Percentiles rank a stretch among this genome's conserved stretches.
phyloP scores from a whole-genome alignment of 1,140 invertebrate genomes.

The Littorina saxatilis region DNA sequence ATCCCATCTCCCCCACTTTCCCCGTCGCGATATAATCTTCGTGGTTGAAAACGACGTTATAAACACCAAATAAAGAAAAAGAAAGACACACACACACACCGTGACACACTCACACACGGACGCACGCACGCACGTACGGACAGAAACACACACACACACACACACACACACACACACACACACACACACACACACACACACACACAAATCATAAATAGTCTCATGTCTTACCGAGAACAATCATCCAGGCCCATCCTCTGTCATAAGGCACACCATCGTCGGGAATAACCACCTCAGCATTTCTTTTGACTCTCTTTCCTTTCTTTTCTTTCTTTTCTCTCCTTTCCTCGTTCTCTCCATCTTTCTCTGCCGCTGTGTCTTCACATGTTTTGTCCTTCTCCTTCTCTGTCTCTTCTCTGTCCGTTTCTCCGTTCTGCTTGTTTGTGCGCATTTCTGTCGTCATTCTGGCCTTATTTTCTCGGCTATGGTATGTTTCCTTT shows the following conservation, averaged over 20 bases:
- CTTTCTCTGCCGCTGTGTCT: neutral
- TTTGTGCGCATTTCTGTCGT: no score
- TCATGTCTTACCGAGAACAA: conserved; percentile 18
- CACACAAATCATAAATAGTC: neutral
- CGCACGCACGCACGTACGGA: neutral
- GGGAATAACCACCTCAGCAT: neutral
- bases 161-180: neutral
- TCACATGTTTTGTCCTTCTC: neutral
- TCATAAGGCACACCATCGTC: conserved; percentile 24
- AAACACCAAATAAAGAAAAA: neutral
- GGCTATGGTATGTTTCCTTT: no score
- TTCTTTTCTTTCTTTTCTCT: neutral
- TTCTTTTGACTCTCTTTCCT: neutral
- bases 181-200: neutral
- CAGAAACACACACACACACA: neutral
- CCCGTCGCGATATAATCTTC: no score
- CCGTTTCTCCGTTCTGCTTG: no score
- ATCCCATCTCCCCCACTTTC: no score
- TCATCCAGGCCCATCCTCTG: conserved; percentile 31
- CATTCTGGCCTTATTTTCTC: no score
- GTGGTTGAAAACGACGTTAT: neutral
- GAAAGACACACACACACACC: neutral
- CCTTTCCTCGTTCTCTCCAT: neutral
- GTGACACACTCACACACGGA: neutral
- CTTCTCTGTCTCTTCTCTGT: neutral